Base-by-base conservation (phyloP, 2,797 vertebrate genomes). In the Thunnus albacares region DNA sequence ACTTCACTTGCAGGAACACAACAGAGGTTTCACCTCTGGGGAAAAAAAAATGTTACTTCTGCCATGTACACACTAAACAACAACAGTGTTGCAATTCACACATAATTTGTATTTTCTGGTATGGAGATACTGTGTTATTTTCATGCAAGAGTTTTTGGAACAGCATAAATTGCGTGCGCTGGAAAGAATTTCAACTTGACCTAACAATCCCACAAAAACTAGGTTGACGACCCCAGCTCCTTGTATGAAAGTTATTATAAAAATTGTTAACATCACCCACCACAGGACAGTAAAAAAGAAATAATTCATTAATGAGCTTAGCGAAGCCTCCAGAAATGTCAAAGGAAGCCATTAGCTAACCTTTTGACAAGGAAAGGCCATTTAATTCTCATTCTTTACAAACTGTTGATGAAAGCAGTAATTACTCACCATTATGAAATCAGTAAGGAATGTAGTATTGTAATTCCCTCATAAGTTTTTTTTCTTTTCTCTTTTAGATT, bases 1-100 rank as follows among this genome's bases (percentile, higher is more conserved):
- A 81, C 51, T 77, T 81, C 26, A 61, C 43, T 70, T 28, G 41
- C 52, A 69, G 51, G 61, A 69, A 58, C 14, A 22, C 26, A 49
- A 38, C 26, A 38, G 67, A 57, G 6, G 30, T 6, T 33, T 33
- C 30, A 33, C 30, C 5, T 33, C 30, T 33, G 30, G 30, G 30
- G 6, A 33, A 33, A 33, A 33, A 33, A 33, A 33, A 33, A 6
- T 30, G 28, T n/a, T 24, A 59, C 4, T 15, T 7, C 47, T 58
- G 4, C 18, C 47, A n/a, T 22, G 26, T 66, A 22, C 30, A 79
- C 61, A 62, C 20, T 58, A 59, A 77, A 77, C 28, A 30, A 35
- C 3, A 0, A 43, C 41, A 43, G 3, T 17, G 15, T 56, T 76
- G 13, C 12, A 61, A 28, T 57, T 68, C 61, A 22, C n/a, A 33